phyloP scores from a whole-genome alignment of 2,113 vertebrate genomes.

The Tursiops truncatus region DNA sequence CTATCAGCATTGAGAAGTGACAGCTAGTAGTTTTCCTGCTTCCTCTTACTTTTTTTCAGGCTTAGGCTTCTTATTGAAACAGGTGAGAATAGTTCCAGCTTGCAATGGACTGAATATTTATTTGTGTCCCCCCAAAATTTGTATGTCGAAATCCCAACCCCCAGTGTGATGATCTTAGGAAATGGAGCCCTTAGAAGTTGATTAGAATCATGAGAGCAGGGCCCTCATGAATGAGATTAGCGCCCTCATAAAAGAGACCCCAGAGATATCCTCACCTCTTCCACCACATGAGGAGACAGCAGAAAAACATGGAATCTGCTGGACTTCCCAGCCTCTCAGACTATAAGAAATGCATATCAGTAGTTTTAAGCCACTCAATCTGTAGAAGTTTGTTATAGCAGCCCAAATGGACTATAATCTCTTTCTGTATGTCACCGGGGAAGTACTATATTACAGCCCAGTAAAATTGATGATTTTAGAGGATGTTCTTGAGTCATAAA shows the following conservation, averaged over 20 bases:
- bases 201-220: background rate
- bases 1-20: background rate
- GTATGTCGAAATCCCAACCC: background rate
- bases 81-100: background rate
- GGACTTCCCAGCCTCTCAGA: background rate
- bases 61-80: background rate
- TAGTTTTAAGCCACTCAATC: background rate
- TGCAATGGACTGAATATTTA: background rate
- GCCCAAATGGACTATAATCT: background rate
- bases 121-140: background rate
- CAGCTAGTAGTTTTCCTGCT: background rate
- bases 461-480: background rate
- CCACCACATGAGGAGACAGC: rapidly evolving
- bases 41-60: background rate
- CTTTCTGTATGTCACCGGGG: background rate
- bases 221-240: background rate
- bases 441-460: background rate
- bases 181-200: background rate
- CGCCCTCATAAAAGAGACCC: background rate
- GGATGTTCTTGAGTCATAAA: background rate
- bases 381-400: background rate
- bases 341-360: background rate
- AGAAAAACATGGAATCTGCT: background rate
- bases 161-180: background rate
- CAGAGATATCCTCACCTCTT: background rate